Percentiles rank a stretch among this genome's conserved stretches.
Conservation (phyloP, 1,140 invertebrate species). For the Centruroides vittatus region DNA sequence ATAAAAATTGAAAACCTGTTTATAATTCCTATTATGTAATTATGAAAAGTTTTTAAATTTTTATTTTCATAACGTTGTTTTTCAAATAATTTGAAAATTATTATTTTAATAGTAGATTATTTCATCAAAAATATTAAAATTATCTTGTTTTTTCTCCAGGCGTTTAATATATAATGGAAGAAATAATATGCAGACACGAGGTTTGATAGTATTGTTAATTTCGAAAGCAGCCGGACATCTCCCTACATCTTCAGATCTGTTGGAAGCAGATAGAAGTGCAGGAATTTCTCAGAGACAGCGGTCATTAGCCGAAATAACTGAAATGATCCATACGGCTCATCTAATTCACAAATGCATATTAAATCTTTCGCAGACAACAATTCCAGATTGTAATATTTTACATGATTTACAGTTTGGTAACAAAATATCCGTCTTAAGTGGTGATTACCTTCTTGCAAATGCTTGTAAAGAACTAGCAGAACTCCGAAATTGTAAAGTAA, state of each 20-base stretch:
- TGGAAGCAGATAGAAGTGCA: neutral
- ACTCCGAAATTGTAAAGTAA: slow-evolving; percentile 54
- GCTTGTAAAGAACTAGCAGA: slow-evolving; percentile 73
- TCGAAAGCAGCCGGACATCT: slow-evolving; percentile 69
- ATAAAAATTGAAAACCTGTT: too few relatives aligned
- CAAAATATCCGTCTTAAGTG: slow-evolving; percentile 83
- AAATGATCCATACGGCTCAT: slow-evolving; percentile 95
- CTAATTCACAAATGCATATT: slow-evolving; percentile 66
- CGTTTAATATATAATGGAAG: slow-evolving; percentile 72
- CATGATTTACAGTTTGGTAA: slow-evolving; percentile 84
- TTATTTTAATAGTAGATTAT: too few relatives aligned
- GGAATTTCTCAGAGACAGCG: slow-evolving; percentile 48
- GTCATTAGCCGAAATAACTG: slow-evolving; percentile 81
- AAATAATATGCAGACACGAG: slow-evolving; percentile 85
- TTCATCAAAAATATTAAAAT: neutral
- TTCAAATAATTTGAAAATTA: too few relatives aligned
- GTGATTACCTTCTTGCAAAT: slow-evolving; percentile 81
- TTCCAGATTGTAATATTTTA: slow-evolving; percentile 26
- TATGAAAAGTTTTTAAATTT: neutral
- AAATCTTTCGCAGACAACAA: slow-evolving; percentile 17
- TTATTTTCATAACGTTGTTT: neutral
- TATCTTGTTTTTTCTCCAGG: slow-evolving; percentile 30
- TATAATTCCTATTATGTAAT: too few relatives aligned
- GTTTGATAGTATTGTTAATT: slow-evolving; percentile 74
- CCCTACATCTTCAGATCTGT: slow-evolving; percentile 3